Base-by-base conservation (phyloP, 2,113 vertebrate species). In the Camelus bactrianus region DNA sequence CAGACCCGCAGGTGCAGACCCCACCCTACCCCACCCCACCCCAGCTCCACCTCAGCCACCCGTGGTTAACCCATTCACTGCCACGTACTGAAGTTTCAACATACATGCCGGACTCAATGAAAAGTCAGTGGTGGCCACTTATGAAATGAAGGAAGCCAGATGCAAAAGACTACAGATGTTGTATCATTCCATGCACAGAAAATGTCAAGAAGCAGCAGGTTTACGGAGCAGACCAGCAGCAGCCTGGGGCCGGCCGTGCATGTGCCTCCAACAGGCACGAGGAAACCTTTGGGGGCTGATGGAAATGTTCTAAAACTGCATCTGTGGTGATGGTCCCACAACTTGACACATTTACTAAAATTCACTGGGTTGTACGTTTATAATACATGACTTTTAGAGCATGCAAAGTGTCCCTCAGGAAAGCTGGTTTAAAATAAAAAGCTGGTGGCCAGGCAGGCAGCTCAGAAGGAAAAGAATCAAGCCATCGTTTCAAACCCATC, bases 101-200 rank as follows among this genome's bases (percentile, higher is more conserved):
- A 20, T 46, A n/a, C 62, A 67, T 20, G 5, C 1, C 7, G 2
- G 54, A 6, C 8, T 26, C 32, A 3, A 1, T 0, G 4, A 75
- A 15, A 50, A 16, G 28, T 3, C 0, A 0, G 14, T 9, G 42
- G 28, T 1, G 11, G 28, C 70, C 60, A 9, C 28, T 17, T 48
- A 42, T 42, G 38, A 42, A 42, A 42, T 42, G 38, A 46, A 67
- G 50, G 73, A 24, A 62, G 16, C 30, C 77, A 38, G 54, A 24
- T 0, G 6, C 17, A 2, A 1, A 54, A 13, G 17, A 30, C 26
- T 9, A 4, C 0, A 15, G 46, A n/a, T 0, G 17, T 10, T 0
- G 15, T 19, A 4, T 8, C 10, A 7, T 2, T 9, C 6, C 26
- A 2, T 1, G 2, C 15, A 16, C 0, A 48, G 17, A 0, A 12